Base-by-base conservation (phyloP, 2,113 vertebrate genomes). In the Heterotis niloticus region DNA sequence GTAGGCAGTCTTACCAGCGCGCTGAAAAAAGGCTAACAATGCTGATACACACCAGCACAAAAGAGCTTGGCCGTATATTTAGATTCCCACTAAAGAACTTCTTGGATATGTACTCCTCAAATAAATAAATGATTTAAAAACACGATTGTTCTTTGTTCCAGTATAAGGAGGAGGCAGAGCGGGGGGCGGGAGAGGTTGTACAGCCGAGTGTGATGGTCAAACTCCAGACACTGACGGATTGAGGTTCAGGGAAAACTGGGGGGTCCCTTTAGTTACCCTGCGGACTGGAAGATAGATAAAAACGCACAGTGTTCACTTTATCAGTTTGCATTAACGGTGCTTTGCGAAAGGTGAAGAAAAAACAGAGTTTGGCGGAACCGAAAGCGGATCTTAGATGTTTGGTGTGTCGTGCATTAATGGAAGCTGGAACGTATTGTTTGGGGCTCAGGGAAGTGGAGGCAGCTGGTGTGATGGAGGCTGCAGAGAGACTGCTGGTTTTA, bases 1-100 rank as follows among this genome's bases (percentile, higher is more conserved):
- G 85, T 79, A 91, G 88, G 91, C 83, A 84, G 85, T 87, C 88
- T 65, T 75, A 90, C 83, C 87, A 88, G 86, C 84, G 86, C 84
- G 86, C 90, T 89, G 84, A 84, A 89, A 90, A 88, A 88, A 86
- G 86, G 56, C 14, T 74, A 59, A 74, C 70, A 54, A 51, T n/a
- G 24, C 54, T 74, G 54, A 14, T 74, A 57, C 56, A 59, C 16
- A 74, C 23, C 54, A 16, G 74, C 28, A 28, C 26, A 75, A 66
- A 66, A 9, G 26, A 75, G 59, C 34, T 60, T 18, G 26, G 12
- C 9, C 16, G 28, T 20, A 75, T 60, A 57, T 44, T 65, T 26
- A 60, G 59, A 75, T 75, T 34, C 34, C 44, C 14, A 14, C 54
- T 72, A 17, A 34, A 65, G 44, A 11, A 26, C 18, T 18, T 67